phyloP scores from a whole-genome alignment of 2,113 vertebrate genomes.

The Tyrannus savana region DNA sequence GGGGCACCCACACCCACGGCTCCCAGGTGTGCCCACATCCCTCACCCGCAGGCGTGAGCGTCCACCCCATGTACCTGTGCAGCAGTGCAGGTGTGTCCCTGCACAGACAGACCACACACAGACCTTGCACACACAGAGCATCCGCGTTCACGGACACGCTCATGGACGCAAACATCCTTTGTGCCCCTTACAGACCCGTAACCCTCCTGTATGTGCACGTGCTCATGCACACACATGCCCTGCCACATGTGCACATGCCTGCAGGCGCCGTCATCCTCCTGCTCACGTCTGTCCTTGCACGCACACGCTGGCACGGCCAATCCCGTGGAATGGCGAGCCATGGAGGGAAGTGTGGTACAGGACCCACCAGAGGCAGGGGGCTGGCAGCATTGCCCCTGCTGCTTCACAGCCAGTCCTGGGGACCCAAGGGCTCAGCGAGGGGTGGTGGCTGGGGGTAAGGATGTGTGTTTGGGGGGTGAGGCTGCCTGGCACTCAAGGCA shows the following conservation, averaged over 20 bases:
- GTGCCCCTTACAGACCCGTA: fast-evolving
- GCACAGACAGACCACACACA: fast-evolving
- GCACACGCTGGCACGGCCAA: fast-evolving
- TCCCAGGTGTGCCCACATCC: fast-evolving
- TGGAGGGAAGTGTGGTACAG: neutral
- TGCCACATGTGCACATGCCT: neutral
- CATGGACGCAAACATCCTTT: fast-evolving
- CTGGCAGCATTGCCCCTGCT: fast-evolving
- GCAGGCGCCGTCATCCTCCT: neutral
- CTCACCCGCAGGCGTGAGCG: fast-evolving
- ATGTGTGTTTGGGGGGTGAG: neutral
- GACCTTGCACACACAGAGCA: fast-evolving
- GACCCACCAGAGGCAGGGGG: neutral
- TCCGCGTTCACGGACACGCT: fast-evolving
- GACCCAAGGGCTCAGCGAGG: neutral
- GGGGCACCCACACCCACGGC: too few species aligned
- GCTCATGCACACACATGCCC: fast-evolving
- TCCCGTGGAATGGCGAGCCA: fast-evolving
- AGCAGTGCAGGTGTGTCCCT: fast-evolving
- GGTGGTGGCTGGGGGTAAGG: neutral
- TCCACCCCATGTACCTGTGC: fast-evolving
- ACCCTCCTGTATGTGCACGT: neutral
- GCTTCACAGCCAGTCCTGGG: fast-evolving
- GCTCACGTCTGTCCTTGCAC: neutral
- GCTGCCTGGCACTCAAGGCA: neutral